phyloP scores from a whole-genome alignment of 2,113 vertebrate genomes.

The Athene noctua region DNA sequence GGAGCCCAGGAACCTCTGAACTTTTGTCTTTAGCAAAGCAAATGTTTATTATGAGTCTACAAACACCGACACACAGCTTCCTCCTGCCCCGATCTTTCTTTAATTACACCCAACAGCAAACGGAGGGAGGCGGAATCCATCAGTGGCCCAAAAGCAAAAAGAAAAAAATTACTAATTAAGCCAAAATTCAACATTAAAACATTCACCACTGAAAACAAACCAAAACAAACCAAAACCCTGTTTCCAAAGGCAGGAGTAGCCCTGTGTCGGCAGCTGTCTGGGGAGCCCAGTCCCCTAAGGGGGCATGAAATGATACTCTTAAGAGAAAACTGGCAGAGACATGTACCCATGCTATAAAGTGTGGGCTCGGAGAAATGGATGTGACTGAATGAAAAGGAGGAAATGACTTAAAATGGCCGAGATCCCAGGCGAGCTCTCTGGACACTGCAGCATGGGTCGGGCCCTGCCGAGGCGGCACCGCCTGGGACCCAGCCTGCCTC shows the following conservation, averaged over 20 bases:
- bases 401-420: conserved; percentile 45
- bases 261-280: background rate
- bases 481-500: background rate
- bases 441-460: background rate
- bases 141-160: background rate
- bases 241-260: background rate
- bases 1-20: conserved; percentile 53
- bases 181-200: background rate
- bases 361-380: background rate
- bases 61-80: conserved; percentile 37
- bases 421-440: background rate
- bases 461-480: accelerated
- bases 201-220: background rate
- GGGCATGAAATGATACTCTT: background rate
- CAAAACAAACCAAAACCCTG: background rate
- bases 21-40: conserved; percentile 54
- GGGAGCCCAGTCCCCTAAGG: background rate
- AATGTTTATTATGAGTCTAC: conserved; percentile 57
- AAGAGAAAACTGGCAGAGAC: conserved; percentile 3
- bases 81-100: conserved; percentile 36
- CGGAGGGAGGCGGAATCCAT: background rate
- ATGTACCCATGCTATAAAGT: background rate
- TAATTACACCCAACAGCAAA: conserved; percentile 1
- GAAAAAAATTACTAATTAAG: background rate
- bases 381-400: conserved; percentile 32